Percentiles rank a stretch among this genome's conserved stretches.
These are phyloP conservation scores for Oncorhynchus kisutch DNA, from an alignment of 2,113 vertebrate species.

Conservation along the genomic window DNA sequence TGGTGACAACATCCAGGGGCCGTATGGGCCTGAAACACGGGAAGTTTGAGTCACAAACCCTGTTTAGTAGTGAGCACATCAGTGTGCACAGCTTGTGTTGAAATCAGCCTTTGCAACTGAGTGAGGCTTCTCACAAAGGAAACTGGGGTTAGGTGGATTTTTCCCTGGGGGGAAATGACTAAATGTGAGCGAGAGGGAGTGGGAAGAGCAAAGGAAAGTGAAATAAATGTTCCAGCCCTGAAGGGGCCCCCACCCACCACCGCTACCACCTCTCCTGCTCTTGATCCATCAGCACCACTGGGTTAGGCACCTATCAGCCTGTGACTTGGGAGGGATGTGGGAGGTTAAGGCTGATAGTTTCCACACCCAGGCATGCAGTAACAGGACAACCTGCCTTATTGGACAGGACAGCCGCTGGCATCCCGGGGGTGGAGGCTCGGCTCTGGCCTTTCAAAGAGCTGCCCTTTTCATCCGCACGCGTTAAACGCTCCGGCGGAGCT, in stretches of 20 bases:
- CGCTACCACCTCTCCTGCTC: background rate
- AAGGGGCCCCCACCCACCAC: background rate
- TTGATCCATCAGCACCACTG: conserved; percentile 25
- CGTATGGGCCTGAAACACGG: background rate
- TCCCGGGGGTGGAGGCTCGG: conserved; percentile 66
- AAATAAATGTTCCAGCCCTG: too few species aligned
- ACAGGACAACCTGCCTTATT: conserved; percentile 78
- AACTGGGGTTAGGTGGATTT: background rate
- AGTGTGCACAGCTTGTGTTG: background rate
- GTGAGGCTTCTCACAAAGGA: background rate
- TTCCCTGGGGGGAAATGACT: background rate
- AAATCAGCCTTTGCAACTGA: background rate
- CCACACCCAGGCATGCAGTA: conserved; percentile 29
- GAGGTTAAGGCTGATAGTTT: conserved; percentile 8
- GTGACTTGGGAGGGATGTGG: conserved; percentile 27
- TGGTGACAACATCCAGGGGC: background rate
- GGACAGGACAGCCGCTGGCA: conserved; percentile 80
- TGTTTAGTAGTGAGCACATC: background rate
- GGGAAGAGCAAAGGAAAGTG: background rate
- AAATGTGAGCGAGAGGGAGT: conserved; percentile 37
- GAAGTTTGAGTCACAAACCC: conserved; percentile 36
- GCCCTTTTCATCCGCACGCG: conserved; percentile 75
- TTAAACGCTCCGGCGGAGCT: conserved; percentile 69
- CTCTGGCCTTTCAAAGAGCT: conserved; percentile 72
- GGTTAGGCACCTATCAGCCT: conserved; percentile 15